These are phyloP conservation scores for Antigone vipio DNA, from an alignment of 2,113 vertebrate genomes.

Conservation along the genomic window DNA sequence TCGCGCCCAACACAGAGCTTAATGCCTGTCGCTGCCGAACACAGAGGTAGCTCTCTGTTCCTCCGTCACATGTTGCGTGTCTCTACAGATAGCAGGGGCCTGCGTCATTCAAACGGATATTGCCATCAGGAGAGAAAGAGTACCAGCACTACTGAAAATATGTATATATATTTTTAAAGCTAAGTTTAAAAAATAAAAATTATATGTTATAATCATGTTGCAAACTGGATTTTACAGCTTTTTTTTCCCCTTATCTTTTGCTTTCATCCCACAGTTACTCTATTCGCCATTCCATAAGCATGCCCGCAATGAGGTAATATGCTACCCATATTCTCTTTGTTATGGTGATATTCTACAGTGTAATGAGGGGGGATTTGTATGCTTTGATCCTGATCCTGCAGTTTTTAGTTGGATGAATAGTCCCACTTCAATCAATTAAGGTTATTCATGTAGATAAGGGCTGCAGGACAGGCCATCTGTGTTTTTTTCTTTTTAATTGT, in stretches of 20 bases:
- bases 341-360: not conserved
- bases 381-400: not conserved
- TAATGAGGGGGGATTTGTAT: not conserved
- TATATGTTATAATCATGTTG: not conserved
- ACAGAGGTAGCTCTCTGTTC: not conserved
- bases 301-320: slow-evolving; percentile 96
- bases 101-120: not conserved
- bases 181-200: not conserved
- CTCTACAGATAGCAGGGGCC: not conserved
- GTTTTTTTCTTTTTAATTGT: not conserved
- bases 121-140: not conserved
- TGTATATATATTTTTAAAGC: not conserved
- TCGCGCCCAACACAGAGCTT: not conserved
- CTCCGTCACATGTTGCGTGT: rapidly evolving
- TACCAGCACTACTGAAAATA: not conserved
- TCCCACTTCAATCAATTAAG: slow-evolving; percentile 5
- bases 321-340: not conserved
- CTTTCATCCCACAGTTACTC: slow-evolving; percentile 88
- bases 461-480: not conserved
- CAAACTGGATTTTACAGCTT: slow-evolving; percentile 28
- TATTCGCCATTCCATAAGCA: slow-evolving; percentile 94
- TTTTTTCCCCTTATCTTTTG: slow-evolving; percentile 44
- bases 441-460: not conserved
- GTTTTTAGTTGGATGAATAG: not conserved
- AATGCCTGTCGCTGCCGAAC: rapidly evolving